phyloP scores from a whole-genome alignment of 2,113 vertebrate genomes.

The Shinisaurus crocodilurus region DNA sequence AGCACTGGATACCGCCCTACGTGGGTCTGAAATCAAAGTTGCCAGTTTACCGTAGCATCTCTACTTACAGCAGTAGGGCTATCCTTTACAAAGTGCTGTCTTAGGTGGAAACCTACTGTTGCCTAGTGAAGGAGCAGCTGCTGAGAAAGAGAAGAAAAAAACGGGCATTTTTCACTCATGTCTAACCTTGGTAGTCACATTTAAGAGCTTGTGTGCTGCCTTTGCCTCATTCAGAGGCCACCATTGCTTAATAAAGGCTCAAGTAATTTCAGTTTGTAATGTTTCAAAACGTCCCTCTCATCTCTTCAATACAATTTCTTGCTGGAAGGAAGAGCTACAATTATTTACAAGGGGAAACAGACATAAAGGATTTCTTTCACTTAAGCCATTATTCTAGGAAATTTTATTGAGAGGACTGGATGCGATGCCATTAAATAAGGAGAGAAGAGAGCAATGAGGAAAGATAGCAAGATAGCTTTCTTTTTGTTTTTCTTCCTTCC shows the following conservation, averaged over 20 bases:
- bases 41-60: neutral
- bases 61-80: neutral
- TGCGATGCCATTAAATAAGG: neutral
- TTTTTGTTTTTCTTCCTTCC: neutral
- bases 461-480: neutral
- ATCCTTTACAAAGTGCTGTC: neutral
- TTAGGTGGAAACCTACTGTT: neutral
- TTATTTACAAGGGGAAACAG: constrained; percentile 1
- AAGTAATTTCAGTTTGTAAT: neutral
- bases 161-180: neutral
- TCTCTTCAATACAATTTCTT: neutral
- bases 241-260: neutral
- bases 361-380: constrained; percentile 10
- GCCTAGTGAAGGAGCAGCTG: neutral
- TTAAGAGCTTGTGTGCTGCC: neutral
- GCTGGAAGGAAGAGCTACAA: neutral
- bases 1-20: too few relatives aligned
- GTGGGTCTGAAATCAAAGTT: too few relatives aligned
- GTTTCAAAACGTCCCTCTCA: neutral
- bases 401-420: neutral
- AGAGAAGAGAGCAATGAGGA: neutral
- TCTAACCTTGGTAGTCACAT: neutral
- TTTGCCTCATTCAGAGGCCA: neutral
- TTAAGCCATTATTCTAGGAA: neutral
- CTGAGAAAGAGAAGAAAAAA: too few relatives aligned